A percentile compares a stretch with the other conserved stretches of the same genome.
These are phyloP conservation scores for Tetraneura akinire DNA, from an alignment of 1,140 invertebrate species.

Conservation along the genomic window DNA sequence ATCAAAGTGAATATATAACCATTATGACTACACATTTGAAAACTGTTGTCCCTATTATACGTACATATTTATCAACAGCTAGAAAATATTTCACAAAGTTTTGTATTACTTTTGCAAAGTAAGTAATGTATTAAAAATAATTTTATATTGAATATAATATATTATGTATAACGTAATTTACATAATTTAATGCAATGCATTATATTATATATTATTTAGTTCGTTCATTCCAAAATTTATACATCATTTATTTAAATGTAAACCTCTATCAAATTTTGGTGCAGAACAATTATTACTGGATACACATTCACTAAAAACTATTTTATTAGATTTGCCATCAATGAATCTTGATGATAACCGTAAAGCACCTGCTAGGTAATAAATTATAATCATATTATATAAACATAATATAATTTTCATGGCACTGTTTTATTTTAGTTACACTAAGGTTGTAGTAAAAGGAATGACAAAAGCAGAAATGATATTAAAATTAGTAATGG, in stretches of 20 bases:
- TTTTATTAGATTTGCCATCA: slow-evolving; percentile 91
- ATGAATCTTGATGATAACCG: slow-evolving; percentile 83
- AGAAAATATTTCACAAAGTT: slow-evolving; percentile 98
- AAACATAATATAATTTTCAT: slow-evolving; percentile 11
- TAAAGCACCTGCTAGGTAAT: slow-evolving; percentile 78
- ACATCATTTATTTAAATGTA: slow-evolving; percentile 91
- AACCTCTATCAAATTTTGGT: slow-evolving; percentile 86
- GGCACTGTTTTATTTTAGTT: slow-evolving; percentile 59
- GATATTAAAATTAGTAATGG: slow-evolving; percentile 97
- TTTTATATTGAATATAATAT: too few relatives aligned
- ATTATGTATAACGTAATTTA: too few relatives aligned
- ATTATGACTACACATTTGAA: slow-evolving; percentile 86
- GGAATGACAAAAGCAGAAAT: slow-evolving; percentile 98
- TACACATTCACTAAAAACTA: slow-evolving; percentile 95
- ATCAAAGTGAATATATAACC: slow-evolving; percentile 94
- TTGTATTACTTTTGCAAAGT: slow-evolving; percentile 91
- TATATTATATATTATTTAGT: slow-evolving; percentile 61
- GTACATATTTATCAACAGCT: slow-evolving; percentile 91
- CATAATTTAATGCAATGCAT: too few relatives aligned
- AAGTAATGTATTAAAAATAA: slow-evolving; percentile 56
- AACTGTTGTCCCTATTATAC: slow-evolving; percentile 82
- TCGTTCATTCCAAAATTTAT: slow-evolving; percentile 95
- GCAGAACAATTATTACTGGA: slow-evolving; percentile 97
- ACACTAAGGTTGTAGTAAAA: slow-evolving; percentile 86
- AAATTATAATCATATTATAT: background rate